Evolutionary conservation across 2,888 invertebrate genomes (phyloP).

Genomic region (Hesperia comma): DNA sequence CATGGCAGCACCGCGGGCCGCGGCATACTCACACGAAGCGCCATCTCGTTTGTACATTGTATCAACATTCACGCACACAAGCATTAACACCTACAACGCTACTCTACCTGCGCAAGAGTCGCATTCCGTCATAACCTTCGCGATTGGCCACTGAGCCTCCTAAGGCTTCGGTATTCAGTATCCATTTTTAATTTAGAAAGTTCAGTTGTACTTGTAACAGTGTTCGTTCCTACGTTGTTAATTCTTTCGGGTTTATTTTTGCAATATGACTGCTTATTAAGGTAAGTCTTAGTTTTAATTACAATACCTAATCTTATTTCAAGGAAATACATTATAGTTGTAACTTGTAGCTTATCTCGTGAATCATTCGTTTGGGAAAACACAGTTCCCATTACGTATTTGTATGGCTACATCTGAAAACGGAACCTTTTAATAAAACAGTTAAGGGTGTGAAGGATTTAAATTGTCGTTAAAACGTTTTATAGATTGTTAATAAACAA

Average conservation of each 20-base stretch:
- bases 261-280: constrained; percentile 47
- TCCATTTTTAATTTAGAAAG: constrained; percentile 69
- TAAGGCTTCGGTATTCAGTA: constrained; percentile 66
- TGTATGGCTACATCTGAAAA: too few relatives aligned
- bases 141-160: constrained; percentile 71
- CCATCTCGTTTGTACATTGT: constrained; percentile 58
- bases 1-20: constrained; percentile 20
- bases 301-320: not conserved
- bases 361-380: constrained; percentile 16
- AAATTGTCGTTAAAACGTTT: too few relatives aligned
- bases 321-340: constrained; percentile 25
- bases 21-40: constrained; percentile 50
- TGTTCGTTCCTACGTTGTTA: constrained; percentile 43
- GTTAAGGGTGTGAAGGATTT: too few relatives aligned
- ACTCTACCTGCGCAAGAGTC: constrained; percentile 79
- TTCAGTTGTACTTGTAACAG: constrained; percentile 46
- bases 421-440: too few relatives aligned
- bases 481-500: too few relatives aligned
- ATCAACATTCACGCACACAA: constrained; percentile 63
- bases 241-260: constrained; percentile 37
- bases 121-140: constrained; percentile 78
- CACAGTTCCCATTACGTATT: too few relatives aligned
- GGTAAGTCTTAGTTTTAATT: constrained; percentile 43
- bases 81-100: constrained; percentile 49
- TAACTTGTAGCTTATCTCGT: constrained; percentile 16